phyloP scores from a whole-genome alignment of 37 sponge, comb jelly and placozoan genomes.

The Tethya wilhelma region DNA sequence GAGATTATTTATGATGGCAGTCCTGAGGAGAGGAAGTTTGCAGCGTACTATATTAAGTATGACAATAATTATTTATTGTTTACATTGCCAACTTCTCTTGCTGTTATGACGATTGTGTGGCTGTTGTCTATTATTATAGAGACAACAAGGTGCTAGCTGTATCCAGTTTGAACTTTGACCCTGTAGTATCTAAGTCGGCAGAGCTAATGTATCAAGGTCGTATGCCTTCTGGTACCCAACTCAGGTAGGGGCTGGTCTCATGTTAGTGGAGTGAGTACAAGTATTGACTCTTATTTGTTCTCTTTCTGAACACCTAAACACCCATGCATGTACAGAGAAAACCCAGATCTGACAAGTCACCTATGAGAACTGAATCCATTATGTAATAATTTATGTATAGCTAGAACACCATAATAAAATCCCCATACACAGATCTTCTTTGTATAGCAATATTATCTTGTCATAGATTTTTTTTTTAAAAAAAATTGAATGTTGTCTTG shows the following conservation, averaged over 20 bases:
- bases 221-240: conserved; percentile 64
- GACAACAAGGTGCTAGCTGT: conserved; percentile 84
- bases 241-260: conserved; percentile 46
- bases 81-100: neutral
- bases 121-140: conserved; percentile 9
- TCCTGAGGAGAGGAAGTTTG: conserved; percentile 82
- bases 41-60: conserved; percentile 81
- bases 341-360: conserved; percentile 22
- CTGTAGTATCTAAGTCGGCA: conserved; percentile 77
- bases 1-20: conserved; percentile 82
- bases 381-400: neutral
- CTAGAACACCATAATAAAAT: neutral
- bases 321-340: conserved; percentile 32
- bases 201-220: conserved; percentile 77
- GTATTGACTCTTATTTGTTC: neutral
- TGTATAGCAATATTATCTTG: too few relatives aligned
- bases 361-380: neutral
- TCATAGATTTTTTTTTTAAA: too few relatives aligned
- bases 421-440: neutral
- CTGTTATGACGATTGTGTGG: neutral
- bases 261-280: neutral
- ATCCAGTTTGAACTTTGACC: conserved; percentile 67
- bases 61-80: neutral
- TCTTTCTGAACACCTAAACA: too few relatives aligned
- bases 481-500: neutral